Conservation (phyloP, 2,113 vertebrate species). For the Alectura lathami region DNA sequence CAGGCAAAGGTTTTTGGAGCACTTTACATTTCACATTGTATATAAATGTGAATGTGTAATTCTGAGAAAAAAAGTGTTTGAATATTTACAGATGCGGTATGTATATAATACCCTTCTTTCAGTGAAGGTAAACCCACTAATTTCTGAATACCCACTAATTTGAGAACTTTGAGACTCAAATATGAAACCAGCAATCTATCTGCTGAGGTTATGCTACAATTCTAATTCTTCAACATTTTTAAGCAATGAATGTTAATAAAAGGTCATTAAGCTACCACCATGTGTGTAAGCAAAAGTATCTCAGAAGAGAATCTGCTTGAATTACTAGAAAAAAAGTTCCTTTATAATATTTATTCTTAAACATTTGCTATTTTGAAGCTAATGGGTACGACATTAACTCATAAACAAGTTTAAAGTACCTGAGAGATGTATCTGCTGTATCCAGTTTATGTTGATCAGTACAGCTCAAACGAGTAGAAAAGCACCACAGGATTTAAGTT, state of each 20-base stretch:
- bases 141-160: neutral
- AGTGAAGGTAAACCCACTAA: neutral
- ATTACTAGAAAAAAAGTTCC: rapidly evolving
- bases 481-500: neutral
- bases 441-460: neutral
- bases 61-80: neutral
- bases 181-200: neutral
- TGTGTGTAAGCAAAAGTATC: neutral
- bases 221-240: neutral
- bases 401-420: neutral
- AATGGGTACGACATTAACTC: neutral
- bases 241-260: neutral
- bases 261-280: neutral
- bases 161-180: neutral
- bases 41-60: neutral
- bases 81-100: neutral
- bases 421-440: neutral
- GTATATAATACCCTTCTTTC: neutral
- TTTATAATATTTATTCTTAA: neutral
- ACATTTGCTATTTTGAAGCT: neutral
- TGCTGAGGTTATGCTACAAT: neutral
- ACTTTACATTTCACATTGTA: neutral
- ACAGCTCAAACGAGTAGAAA: neutral
- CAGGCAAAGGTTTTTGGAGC: neutral
- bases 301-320: neutral